These are phyloP conservation scores for Stichodactyla mertensii DNA, from an alignment of 64 coral and sea anemone species.

Conservation along the genomic window DNA sequence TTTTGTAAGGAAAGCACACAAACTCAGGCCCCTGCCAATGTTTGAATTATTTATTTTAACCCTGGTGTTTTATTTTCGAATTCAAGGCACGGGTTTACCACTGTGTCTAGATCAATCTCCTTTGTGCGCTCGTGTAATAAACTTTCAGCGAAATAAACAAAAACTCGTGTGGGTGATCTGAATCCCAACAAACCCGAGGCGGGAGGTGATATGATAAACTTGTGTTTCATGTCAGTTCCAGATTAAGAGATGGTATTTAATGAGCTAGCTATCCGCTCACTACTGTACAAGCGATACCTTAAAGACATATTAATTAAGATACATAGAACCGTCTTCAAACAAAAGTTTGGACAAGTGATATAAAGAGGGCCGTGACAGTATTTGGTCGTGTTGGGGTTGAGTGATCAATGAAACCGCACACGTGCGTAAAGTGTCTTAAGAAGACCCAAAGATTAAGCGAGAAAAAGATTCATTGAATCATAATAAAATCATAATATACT, in stretches of 20 bases:
- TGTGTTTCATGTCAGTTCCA: not conserved
- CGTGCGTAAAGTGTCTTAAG: slow-evolving; percentile 1
- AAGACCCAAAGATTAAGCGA: not conserved
- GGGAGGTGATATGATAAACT: not conserved
- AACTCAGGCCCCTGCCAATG: not conserved
- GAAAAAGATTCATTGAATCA: slow-evolving; percentile 3
- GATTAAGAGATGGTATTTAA: not conserved
- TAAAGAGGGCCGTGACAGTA: not conserved
- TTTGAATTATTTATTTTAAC: not conserved
- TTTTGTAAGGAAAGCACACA: too few species aligned
- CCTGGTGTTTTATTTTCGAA: not conserved
- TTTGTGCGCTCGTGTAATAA: not conserved
- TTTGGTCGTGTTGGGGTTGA: not conserved
- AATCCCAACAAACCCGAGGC: not conserved
- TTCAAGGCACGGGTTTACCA: not conserved
- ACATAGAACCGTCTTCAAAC: not conserved
- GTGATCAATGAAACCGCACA: not conserved
- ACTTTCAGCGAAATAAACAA: not conserved
- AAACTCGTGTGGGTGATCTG: not conserved
- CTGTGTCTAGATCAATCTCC: not conserved
- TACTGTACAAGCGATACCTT: not conserved
- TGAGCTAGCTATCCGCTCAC: too few species aligned
- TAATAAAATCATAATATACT: slow-evolving; percentile 13
- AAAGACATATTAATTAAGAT: not conserved
- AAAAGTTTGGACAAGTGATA: not conserved